Base-by-base conservation (phyloP, 2,888 invertebrate species). In the Mythimna impura region DNA sequence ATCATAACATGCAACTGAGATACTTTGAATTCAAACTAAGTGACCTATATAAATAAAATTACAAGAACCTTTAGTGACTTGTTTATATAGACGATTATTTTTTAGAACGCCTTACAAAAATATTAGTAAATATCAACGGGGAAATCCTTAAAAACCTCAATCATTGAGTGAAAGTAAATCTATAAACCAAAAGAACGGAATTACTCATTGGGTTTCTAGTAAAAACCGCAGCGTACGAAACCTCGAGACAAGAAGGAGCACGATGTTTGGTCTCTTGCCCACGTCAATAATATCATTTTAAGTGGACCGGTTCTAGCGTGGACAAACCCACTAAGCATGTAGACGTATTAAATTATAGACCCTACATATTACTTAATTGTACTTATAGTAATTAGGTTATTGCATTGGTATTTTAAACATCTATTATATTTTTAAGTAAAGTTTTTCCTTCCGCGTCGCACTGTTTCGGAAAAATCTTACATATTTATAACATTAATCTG, bases 221-320 rank as follows among this genome's bases (percentile, higher is more conserved):
- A 88, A 90, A 90, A 89, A 86, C 87, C 86, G 77, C 83, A 83
- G 80, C 74, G 80, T 81, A 60, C 74, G 71, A 79, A 71, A 80
- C 65, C 60, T 66, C 66, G 71, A 64, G 73, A n/a, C 74, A 76
- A 67, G 73, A 77, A 55, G 77, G 76, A 71, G 73, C 81, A 74
- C 81, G 69, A 77, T 78, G 76, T 83, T 83, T 81, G 71, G 82
- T 81, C 84, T 87, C 87, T 86, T 85, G 87, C 88, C 89, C 91
- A 90, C 92, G 89, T 93, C 91, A 93, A 93, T 92, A 93, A 92
- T 94, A 94, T 93, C 86, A 92, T 92, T 93, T 91, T 92, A 93
- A 94, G 92, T 93, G 92, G 88, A 95, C 95, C 95, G 95, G 95
- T 95, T 94, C 88, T 86, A 78, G 79, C 77, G 86, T 87, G 89